Evolutionary conservation across 2,888 invertebrate genomes (phyloP).

Genomic region (Lasius platythorax): DNA sequence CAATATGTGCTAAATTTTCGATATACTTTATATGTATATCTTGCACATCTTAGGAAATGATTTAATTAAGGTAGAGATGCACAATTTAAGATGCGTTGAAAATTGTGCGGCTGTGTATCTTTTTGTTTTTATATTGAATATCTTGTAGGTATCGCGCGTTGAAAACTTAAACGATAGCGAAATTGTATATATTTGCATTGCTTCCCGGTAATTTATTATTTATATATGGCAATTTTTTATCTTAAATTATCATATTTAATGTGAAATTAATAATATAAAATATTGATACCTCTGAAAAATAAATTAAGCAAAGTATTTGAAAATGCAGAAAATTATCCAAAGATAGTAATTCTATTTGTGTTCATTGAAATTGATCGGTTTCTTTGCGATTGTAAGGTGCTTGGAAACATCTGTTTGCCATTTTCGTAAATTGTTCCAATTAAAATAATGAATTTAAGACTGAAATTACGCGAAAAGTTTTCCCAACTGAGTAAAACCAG

Average conservation of each 20-base stretch:
- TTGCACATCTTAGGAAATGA: background rate
- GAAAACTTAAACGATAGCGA: background rate
- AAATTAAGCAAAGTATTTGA: background rate
- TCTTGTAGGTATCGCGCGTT: background rate
- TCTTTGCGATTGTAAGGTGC: constrained; percentile 37
- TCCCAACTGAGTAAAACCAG: constrained; percentile 33
- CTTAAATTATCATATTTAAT: background rate
- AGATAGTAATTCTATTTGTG: background rate
- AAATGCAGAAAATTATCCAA: background rate
- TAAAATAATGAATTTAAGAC: constrained; percentile 55
- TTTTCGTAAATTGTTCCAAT: constrained; percentile 49
- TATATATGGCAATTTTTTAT: background rate
- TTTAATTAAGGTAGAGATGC: background rate
- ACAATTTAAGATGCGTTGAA: background rate
- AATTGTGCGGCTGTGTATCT: background rate
- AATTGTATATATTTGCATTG: background rate
- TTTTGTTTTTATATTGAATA: background rate
- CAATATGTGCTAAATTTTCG: background rate
- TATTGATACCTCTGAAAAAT: background rate
- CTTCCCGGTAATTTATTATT: background rate
- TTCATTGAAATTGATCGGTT: background rate
- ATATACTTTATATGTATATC: constrained; percentile 4
- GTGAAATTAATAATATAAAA: background rate
- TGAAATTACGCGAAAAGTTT: constrained; percentile 32
- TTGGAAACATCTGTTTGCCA: constrained; percentile 54